Conservation (phyloP, 2,113 vertebrate species). For the Prietella phreatophila region DNA sequence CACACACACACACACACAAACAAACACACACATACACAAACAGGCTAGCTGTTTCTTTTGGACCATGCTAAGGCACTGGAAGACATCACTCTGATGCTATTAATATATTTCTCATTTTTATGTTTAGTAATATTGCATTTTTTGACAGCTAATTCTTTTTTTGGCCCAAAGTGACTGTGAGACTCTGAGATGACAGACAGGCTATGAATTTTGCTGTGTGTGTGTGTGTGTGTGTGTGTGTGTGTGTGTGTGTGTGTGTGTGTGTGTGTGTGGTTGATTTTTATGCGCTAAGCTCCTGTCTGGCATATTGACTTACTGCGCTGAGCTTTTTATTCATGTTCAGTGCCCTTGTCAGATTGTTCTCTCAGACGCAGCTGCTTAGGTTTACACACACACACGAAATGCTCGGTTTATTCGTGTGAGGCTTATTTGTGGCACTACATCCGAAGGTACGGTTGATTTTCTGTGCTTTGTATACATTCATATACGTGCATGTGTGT, state of each 20-base stretch:
- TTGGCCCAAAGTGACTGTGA: slow-evolving; percentile 6
- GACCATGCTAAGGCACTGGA: neutral
- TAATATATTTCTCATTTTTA: slow-evolving; percentile 24
- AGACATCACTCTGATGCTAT: neutral
- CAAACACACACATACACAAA: too few species aligned
- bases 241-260: slow-evolving; percentile 23
- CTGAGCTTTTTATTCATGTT: slow-evolving; percentile 67
- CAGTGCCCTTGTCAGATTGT: slow-evolving; percentile 52
- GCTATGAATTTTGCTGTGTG: slow-evolving; percentile 45
- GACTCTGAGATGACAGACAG: neutral
- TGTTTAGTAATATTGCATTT: slow-evolving; percentile 2
- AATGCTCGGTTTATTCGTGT: neutral
- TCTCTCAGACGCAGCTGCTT: slow-evolving; percentile 45
- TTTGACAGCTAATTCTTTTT: slow-evolving; percentile 22
- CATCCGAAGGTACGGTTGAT: neutral
- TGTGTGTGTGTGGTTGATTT: slow-evolving; percentile 43
- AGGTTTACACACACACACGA: slow-evolving; percentile 16
- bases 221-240: slow-evolving; percentile 1
- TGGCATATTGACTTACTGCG: slow-evolving; percentile 64
- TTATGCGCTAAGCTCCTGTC: slow-evolving; percentile 63
- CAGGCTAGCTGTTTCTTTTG: neutral
- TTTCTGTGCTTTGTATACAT: slow-evolving; percentile 20
- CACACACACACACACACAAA: slow-evolving; percentile 5
- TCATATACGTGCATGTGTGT: neutral
- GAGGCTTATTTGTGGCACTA: neutral